A percentile compares a stretch with the other conserved stretches of the same genome.
Evolutionary conservation across 2,797 vertebrate genomes (phyloP).

Genomic region (Loris lydekkerianus): DNA sequence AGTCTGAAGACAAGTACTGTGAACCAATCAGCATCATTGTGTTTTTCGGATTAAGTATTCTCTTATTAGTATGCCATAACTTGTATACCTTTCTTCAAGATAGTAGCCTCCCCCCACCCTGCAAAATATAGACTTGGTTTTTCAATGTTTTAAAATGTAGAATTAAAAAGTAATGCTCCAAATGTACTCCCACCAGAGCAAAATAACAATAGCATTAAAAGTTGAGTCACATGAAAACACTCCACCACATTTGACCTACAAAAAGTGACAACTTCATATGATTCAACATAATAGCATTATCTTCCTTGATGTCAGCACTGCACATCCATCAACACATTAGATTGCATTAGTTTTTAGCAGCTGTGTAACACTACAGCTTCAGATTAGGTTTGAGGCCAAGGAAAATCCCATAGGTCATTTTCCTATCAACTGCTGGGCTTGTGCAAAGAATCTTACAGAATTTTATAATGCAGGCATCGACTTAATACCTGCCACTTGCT

Average conservation of each 20-base stretch:
- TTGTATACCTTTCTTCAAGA: constrained; percentile 13
- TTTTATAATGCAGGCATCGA: constrained; percentile 32
- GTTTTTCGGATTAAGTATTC: neutral
- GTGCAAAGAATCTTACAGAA: constrained; percentile 9
- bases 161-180: constrained; percentile 5
- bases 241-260: constrained; percentile 25
- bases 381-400: constrained; percentile 40
- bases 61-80: neutral
- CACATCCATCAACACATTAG: neutral
- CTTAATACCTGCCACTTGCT: constrained; percentile 21
- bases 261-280: constrained; percentile 38
- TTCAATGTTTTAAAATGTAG: neutral
- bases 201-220: neutral
- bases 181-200: neutral
- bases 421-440: constrained; percentile 48
- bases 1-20: neutral
- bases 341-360: constrained; percentile 53
- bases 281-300: constrained; percentile 46
- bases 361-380: constrained; percentile 1
- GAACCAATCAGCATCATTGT: neutral
- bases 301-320: neutral
- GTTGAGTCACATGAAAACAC: constrained; percentile 43
- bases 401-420: constrained; percentile 53
- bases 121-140: neutral
- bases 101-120: neutral